These are phyloP conservation scores for Epinotia ramella DNA, from an alignment of 2,888 invertebrate genomes.

Conservation along the genomic window DNA sequence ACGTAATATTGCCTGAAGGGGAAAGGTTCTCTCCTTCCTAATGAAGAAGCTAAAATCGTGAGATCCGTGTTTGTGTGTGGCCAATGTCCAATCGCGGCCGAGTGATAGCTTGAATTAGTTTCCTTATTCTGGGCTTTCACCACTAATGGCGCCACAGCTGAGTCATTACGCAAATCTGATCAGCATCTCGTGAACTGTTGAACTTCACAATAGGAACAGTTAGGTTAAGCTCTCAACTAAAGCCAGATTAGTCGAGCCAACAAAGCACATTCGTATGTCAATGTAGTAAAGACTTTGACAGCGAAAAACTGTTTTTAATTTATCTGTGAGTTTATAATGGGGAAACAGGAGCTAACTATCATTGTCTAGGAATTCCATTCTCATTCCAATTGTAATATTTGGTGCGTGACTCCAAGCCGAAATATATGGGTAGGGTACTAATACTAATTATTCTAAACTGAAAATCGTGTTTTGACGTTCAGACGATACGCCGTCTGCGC, in stretches of 20 bases:
- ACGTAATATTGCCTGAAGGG: background rate
- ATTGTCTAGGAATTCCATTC: background rate
- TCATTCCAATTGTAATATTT: background rate
- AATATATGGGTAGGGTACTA: background rate
- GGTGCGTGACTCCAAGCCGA: background rate
- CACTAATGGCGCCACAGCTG: constrained; percentile 69
- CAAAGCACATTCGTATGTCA: too few relatives aligned
- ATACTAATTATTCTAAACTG: constrained; percentile 26
- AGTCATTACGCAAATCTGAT: constrained; percentile 76
- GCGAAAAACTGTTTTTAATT: too few relatives aligned
- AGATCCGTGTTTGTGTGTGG: constrained; percentile 56
- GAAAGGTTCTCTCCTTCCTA: constrained; percentile 13
- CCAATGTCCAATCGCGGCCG: constrained; percentile 56
- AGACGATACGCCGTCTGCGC: background rate
- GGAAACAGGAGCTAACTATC: background rate
- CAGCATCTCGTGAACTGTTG: constrained; percentile 60
- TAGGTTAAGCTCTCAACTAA: background rate
- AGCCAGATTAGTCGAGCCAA: background rate
- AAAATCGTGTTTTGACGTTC: constrained; percentile 18
- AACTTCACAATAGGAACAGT: constrained; percentile 37
- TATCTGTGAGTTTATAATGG: background rate
- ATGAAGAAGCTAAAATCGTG: constrained; percentile 41
- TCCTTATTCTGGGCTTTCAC: constrained; percentile 67
- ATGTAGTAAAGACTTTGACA: too few relatives aligned
- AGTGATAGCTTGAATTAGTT: constrained; percentile 72